Percentiles rank a stretch among this genome's conserved stretches.
Evolutionary conservation across 2,888 invertebrate genomes (phyloP).

Genomic region (Pristionchus mayeri): DNA sequence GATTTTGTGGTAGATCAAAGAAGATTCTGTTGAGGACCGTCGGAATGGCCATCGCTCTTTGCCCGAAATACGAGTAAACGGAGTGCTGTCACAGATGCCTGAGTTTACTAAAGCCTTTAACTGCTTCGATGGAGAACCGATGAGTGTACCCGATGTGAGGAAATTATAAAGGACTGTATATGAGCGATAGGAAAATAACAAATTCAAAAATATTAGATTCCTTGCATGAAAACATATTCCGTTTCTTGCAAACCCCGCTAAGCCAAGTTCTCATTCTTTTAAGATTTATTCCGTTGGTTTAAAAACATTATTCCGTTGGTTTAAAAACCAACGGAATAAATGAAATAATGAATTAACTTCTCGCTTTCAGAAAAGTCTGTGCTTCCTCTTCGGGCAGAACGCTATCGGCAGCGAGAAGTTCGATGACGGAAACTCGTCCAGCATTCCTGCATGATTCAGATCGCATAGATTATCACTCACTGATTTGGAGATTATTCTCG

Average conservation of each 20-base stretch:
- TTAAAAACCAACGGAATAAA: not conserved
- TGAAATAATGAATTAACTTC: no score
- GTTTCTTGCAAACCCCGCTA: no score
- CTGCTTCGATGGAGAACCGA: slow-evolving; percentile 48
- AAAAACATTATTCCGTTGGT: no score
- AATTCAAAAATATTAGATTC: no score
- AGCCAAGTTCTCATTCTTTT: not conserved
- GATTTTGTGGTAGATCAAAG: not conserved
- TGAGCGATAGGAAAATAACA: not conserved
- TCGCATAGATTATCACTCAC: not conserved
- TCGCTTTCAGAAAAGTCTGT: slow-evolving; percentile 5
- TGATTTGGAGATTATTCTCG: slow-evolving; percentile 5
- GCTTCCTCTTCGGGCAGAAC: slow-evolving; percentile 41
- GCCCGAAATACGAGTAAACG: slow-evolving; percentile 1
- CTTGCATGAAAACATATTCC: not conserved
- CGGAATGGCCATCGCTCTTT: slow-evolving; percentile 10
- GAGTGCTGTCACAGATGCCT: slow-evolving; percentile 45
- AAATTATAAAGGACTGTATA: not conserved
- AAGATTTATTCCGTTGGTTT: not conserved
- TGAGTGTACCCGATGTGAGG: slow-evolving; percentile 18
- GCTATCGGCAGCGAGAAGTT: not conserved
- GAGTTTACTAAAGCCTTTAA: slow-evolving; percentile 32
- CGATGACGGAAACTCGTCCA: not conserved
- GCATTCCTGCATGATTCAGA: not conserved
- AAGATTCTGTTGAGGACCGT: not conserved